Percentiles rank a stretch among this genome's conserved stretches.
Conservation (phyloP, 2,797 vertebrate species). For the Coilia nasus region DNA sequence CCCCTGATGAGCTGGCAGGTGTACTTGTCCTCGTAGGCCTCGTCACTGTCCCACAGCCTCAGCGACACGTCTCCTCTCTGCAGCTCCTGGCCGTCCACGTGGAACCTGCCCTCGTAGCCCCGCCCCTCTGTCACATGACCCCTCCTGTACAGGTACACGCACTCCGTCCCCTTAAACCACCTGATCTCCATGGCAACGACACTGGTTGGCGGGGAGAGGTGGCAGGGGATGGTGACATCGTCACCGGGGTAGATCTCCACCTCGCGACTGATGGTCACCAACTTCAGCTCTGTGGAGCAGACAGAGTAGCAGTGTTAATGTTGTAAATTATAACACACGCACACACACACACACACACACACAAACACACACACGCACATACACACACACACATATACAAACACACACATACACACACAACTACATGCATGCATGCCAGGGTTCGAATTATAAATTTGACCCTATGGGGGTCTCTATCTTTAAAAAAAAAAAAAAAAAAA, state of each 20-base stretch:
- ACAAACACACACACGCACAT: too few species aligned
- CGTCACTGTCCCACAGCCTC: background rate
- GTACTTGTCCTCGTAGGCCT: background rate
- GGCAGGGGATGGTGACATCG: slow-evolving; percentile 24
- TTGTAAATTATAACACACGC: too few species aligned
- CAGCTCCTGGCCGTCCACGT: background rate
- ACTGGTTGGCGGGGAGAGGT: slow-evolving; percentile 26
- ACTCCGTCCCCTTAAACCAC: slow-evolving; percentile 21
- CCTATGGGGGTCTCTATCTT: too few species aligned
- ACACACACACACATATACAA: too few species aligned
- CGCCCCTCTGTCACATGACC: slow-evolving; percentile 25
- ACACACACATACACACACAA: too few species aligned
- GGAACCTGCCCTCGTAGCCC: slow-evolving; percentile 25
- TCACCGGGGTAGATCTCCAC: background rate
- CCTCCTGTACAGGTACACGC: slow-evolving; percentile 19
- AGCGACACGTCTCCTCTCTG: slow-evolving; percentile 37
- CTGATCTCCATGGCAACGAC: slow-evolving; percentile 32
- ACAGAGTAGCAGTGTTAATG: too few species aligned
- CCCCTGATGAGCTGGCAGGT: slow-evolving; percentile 33
- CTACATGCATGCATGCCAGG: too few species aligned
- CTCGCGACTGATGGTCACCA: too few species aligned
- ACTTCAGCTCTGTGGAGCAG: too few species aligned
- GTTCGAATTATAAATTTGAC: too few species aligned
- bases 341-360: too few species aligned
- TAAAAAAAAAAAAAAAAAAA: too few species aligned